A percentile compares a stretch with the other conserved stretches of the same genome.
phyloP scores from a whole-genome alignment of 2,888 invertebrate genomes.

The Labia minor region DNA sequence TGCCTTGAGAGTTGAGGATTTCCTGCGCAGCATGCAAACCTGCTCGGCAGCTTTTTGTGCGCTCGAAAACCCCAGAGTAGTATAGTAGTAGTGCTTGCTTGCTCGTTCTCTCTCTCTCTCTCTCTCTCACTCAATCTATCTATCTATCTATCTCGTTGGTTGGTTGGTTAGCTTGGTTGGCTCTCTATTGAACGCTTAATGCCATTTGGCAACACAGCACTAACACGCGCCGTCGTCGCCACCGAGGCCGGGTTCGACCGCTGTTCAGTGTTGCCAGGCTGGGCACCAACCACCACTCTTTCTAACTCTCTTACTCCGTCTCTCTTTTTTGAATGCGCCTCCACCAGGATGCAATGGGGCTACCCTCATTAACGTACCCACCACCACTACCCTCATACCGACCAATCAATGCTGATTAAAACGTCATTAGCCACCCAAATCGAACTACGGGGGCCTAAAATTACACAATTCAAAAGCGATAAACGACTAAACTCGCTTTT shows the following conservation, averaged over 20 bases:
- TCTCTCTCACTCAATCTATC: too few relatives aligned
- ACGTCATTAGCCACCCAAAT: conserved; percentile 14
- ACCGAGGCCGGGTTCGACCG: conserved; percentile 15
- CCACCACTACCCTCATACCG: too few relatives aligned
- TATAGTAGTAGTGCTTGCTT: background rate
- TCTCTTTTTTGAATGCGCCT: conserved; percentile 1
- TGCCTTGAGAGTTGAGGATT: background rate
- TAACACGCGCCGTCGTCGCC: background rate
- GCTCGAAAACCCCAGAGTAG: background rate
- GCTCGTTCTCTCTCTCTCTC: background rate
- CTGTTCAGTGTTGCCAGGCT: conserved; percentile 15
- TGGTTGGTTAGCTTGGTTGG: too few relatives aligned
- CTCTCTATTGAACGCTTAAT: background rate
- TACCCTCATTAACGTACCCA: background rate
- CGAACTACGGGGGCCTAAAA: background rate
- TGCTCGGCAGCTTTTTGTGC: background rate
- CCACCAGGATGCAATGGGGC: background rate
- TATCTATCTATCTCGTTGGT: background rate
- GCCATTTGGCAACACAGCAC: background rate
- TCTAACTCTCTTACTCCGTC: background rate
- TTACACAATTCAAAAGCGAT: too few relatives aligned
- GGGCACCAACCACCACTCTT: background rate
- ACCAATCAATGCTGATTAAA: conserved; percentile 1
- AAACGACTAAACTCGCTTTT: too few relatives aligned
- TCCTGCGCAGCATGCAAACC: conserved; percentile 7